Conservation (phyloP, 2,888 invertebrate species). For the Macaria notata region DNA sequence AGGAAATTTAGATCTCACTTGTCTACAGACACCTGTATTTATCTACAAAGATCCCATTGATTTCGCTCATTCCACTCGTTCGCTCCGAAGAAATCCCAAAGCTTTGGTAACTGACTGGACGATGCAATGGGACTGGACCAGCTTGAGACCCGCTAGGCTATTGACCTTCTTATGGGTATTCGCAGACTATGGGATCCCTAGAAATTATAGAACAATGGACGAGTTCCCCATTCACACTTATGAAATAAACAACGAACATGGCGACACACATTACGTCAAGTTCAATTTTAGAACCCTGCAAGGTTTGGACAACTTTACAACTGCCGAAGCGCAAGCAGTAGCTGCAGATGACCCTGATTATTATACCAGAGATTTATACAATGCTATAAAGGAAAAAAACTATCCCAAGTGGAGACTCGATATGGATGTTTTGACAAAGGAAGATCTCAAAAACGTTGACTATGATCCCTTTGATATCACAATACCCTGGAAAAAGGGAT, state of each 20-base stretch:
- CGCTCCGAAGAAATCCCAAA: slow-evolving; percentile 80
- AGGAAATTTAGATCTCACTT: slow-evolving; percentile 51
- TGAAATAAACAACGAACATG: slow-evolving; percentile 88
- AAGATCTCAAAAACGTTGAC: slow-evolving; percentile 55
- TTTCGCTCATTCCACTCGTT: slow-evolving; percentile 78
- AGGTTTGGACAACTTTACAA: slow-evolving; percentile 88
- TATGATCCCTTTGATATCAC: slow-evolving; percentile 75
- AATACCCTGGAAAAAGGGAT: slow-evolving; percentile 64
- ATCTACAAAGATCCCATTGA: slow-evolving; percentile 77
- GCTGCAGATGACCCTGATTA: slow-evolving; percentile 90
- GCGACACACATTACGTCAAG: slow-evolving; percentile 88
- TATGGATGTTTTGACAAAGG: slow-evolving; percentile 65
- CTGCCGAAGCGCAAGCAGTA: slow-evolving; percentile 83
- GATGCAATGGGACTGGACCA: slow-evolving; percentile 77
- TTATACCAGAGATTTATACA: slow-evolving; percentile 90
- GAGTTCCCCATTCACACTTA: slow-evolving; percentile 95
- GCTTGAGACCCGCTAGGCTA: slow-evolving; percentile 83
- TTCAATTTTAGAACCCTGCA: slow-evolving; percentile 95
- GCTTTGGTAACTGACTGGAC: slow-evolving; percentile 60
- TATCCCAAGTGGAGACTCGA: slow-evolving; percentile 71
- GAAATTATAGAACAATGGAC: slow-evolving; percentile 94
- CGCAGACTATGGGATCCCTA: slow-evolving; percentile 92
- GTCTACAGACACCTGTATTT: slow-evolving; percentile 81
- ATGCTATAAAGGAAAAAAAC: slow-evolving; percentile 87
- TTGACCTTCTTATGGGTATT: slow-evolving; percentile 90